Evolutionary conservation across 2,888 invertebrate genomes (phyloP).

Genomic region (Agrotis puta): DNA sequence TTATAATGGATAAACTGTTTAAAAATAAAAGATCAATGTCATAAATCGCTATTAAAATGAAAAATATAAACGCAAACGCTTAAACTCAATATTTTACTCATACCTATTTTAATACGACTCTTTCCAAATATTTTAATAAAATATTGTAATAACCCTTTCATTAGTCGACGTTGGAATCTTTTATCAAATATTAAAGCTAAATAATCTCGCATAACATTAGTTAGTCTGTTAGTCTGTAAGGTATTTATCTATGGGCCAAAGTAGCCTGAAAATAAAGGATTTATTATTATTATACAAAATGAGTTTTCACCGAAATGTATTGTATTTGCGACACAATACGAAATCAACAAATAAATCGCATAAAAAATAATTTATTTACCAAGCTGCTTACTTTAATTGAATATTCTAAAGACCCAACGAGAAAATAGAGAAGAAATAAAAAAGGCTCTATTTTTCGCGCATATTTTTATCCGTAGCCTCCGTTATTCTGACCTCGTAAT

Average conservation of each 20-base stretch:
- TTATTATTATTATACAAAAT: constrained; percentile 28
- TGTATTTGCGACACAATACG: constrained; percentile 31
- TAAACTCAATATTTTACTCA: neutral
- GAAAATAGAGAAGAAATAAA: constrained; percentile 13
- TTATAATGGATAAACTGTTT: constrained; percentile 13
- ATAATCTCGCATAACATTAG: constrained; percentile 21
- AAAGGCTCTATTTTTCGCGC: constrained; percentile 25
- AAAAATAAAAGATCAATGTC: neutral
- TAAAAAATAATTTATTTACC: constrained; percentile 35
- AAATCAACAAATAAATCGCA: constrained; percentile 8
- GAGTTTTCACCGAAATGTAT: constrained; percentile 25
- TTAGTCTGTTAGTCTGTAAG: too few species aligned
- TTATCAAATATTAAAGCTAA: constrained; percentile 12
- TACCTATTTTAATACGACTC: neutral
- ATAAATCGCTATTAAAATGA: neutral
- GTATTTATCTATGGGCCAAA: too few species aligned
- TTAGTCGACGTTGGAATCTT: neutral
- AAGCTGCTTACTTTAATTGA: constrained; percentile 41
- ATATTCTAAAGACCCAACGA: constrained; percentile 33
- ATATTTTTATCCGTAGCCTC: constrained; percentile 33
- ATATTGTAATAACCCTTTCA: neutral
- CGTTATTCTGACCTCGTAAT: constrained; percentile 60
- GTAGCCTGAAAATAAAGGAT: too few species aligned
- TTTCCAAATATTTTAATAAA: neutral
- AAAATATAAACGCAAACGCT: neutral